Percentiles rank a stretch among this genome's conserved stretches.
Conservation (phyloP, 2,888 invertebrate species). For the Tinea semifulvella region DNA sequence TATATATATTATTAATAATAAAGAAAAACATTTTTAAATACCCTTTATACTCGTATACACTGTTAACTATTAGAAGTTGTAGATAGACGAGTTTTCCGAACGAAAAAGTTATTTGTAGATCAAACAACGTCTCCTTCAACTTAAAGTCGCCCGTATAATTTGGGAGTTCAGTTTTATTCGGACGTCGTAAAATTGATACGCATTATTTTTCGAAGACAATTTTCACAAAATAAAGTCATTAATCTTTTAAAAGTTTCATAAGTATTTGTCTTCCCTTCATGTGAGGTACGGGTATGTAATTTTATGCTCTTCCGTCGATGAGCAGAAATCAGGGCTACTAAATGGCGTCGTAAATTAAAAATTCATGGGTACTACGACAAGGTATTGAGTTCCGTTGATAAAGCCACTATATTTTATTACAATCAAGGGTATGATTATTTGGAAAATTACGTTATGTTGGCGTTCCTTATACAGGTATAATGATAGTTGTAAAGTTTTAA, state of each 20-base stretch:
- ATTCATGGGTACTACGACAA: constrained; percentile 6
- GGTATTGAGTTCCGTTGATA: constrained; percentile 4
- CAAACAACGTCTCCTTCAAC: too few species aligned
- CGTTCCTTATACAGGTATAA: constrained; percentile 12
- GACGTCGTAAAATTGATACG: too few species aligned
- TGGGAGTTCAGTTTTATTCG: too few species aligned
- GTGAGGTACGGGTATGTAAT: not conserved
- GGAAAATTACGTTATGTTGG: constrained; percentile 11
- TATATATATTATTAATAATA: too few species aligned
- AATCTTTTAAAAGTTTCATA: not conserved
- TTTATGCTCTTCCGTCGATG: constrained; percentile 8
- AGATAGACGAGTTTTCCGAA: too few species aligned
- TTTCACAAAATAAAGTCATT: constrained; percentile 5
- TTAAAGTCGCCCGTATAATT: too few species aligned
- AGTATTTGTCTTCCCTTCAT: constrained; percentile 1
- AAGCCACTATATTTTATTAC: constrained; percentile 12
- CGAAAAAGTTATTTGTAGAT: too few species aligned
- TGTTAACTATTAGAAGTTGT: too few species aligned
- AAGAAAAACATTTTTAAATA: too few species aligned
- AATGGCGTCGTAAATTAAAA: constrained; percentile 11
- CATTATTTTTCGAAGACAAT: not conserved
- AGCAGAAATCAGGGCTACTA: constrained; percentile 3
- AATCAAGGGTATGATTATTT: constrained; percentile 9
- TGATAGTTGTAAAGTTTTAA: constrained; percentile 11
- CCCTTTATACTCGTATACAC: too few species aligned